These are phyloP conservation scores for Chloropsis cyanopogon DNA, from an alignment of 2,113 vertebrate genomes.

Conservation along the genomic window DNA sequence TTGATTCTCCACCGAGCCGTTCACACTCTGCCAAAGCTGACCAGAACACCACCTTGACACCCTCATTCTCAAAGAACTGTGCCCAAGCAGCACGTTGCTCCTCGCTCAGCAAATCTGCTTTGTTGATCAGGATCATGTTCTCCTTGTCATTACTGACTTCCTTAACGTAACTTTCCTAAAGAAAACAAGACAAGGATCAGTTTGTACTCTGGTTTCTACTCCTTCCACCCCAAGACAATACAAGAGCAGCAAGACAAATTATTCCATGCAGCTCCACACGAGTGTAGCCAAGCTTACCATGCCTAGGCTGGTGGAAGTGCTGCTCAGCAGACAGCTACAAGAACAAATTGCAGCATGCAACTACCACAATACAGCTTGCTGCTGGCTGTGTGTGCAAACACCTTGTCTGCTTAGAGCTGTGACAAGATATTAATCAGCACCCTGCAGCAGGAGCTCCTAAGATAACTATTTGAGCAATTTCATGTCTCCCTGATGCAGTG, in stretches of 20 bases:
- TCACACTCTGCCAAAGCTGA: conserved; percentile 86
- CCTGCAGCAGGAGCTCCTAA: background rate
- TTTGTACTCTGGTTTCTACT: background rate
- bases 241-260: background rate
- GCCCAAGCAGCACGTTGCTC: conserved; percentile 89
- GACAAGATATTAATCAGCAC: background rate
- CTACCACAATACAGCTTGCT: background rate
- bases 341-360: background rate
- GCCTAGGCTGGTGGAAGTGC: background rate
- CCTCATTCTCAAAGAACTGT: conserved; percentile 83
- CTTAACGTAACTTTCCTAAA: conserved; percentile 88
- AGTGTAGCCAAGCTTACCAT: background rate
- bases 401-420: background rate
- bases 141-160: conserved; percentile 85
- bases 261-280: background rate
- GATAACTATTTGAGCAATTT: background rate
- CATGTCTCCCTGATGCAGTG: background rate
- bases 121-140: conserved; percentile 93
- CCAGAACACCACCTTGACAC: conserved; percentile 90
- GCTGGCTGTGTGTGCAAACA: rapidly evolving
- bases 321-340: background rate
- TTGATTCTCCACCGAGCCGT: conserved; percentile 72
- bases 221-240: background rate
- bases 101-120: conserved; percentile 87
- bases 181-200: background rate